These are phyloP conservation scores for Adrianichthys oophorus DNA, from an alignment of 2,797 vertebrate species.

Conservation along the genomic window DNA sequence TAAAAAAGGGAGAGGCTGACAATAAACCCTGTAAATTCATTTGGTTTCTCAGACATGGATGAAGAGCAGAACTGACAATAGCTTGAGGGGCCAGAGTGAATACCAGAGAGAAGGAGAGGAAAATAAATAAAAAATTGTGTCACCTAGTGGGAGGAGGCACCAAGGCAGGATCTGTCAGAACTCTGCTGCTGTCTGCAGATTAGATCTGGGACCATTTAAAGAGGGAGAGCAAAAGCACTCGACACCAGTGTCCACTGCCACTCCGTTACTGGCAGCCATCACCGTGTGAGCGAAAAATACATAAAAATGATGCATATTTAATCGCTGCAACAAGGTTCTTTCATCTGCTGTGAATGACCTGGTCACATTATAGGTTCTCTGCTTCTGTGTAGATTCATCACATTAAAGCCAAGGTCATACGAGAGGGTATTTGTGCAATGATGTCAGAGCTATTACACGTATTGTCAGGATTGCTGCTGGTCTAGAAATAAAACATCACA, in stretches of 20 bases:
- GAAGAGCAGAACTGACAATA: slow-evolving; percentile 81
- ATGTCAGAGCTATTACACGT: slow-evolving; percentile 26
- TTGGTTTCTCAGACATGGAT: slow-evolving; percentile 79
- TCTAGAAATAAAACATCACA: slow-evolving; percentile 41
- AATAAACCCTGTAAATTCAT: slow-evolving; percentile 80
- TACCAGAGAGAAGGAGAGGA: slow-evolving; percentile 70
- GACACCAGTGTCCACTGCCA: slow-evolving; percentile 50
- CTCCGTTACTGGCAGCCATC: slow-evolving; percentile 59
- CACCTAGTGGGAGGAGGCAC: slow-evolving; percentile 77
- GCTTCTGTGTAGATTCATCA: slow-evolving; percentile 24
- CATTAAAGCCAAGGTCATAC: slow-evolving; percentile 57
- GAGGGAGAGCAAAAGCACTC: slow-evolving; percentile 57
- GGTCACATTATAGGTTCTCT: slow-evolving; percentile 25
- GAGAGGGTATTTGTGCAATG: slow-evolving; percentile 36
- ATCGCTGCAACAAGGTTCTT: slow-evolving; percentile 20
- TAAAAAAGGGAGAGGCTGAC: slow-evolving; percentile 66
- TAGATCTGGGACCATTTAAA: slow-evolving; percentile 81
- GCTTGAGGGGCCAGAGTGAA: slow-evolving; percentile 77
- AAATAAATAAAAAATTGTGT: slow-evolving; percentile 78
- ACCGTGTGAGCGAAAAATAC: slow-evolving; percentile 42
- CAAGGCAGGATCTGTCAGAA: slow-evolving; percentile 79
- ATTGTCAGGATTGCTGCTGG: slow-evolving; percentile 34
- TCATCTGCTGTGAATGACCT: slow-evolving; percentile 33
- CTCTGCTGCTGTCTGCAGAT: slow-evolving; percentile 81
- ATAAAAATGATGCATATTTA: slow-evolving; percentile 36